Conservation (phyloP, 2,888 invertebrate species). For the Tuta absoluta region DNA sequence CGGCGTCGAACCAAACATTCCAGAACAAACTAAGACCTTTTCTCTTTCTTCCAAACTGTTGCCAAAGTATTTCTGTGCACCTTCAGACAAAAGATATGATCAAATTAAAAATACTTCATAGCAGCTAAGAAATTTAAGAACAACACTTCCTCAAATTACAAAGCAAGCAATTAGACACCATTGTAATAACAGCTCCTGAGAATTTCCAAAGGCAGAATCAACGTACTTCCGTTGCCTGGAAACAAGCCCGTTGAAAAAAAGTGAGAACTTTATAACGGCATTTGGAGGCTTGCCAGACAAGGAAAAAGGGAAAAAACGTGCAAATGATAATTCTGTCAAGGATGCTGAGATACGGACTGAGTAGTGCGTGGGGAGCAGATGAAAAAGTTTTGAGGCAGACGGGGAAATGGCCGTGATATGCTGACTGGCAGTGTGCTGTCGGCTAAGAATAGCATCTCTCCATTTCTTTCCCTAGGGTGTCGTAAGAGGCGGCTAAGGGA, state of each 20-base stretch:
- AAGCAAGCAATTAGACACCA: conserved; percentile 13
- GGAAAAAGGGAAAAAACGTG: conserved; percentile 37
- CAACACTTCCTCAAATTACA: conserved; percentile 21
- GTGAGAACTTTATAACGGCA: conserved; percentile 48
- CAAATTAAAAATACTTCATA: not conserved
- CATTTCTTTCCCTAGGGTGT: too few relatives aligned
- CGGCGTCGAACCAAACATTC: too few relatives aligned
- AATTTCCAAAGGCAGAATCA: conserved; percentile 17
- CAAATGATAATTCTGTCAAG: conserved; percentile 43
- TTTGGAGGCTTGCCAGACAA: conserved; percentile 47
- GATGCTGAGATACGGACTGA: conserved; percentile 35
- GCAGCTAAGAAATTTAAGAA: not conserved
- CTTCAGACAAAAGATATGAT: not conserved
- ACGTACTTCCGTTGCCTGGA: conserved; percentile 36
- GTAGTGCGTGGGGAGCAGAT: not conserved
- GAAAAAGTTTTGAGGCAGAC: not conserved
- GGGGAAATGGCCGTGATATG: too few relatives aligned
- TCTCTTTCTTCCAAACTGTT: too few relatives aligned
- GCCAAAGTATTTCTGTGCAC: too few relatives aligned
- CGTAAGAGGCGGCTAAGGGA: too few relatives aligned
- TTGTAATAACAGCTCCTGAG: conserved; percentile 13
- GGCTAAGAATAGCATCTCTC: too few relatives aligned
- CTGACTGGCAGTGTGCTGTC: too few relatives aligned
- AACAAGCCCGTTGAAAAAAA: conserved; percentile 41
- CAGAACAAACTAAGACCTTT: too few relatives aligned